Conservation (phyloP, 2,113 vertebrate species). For the Mellivora capensis region DNA sequence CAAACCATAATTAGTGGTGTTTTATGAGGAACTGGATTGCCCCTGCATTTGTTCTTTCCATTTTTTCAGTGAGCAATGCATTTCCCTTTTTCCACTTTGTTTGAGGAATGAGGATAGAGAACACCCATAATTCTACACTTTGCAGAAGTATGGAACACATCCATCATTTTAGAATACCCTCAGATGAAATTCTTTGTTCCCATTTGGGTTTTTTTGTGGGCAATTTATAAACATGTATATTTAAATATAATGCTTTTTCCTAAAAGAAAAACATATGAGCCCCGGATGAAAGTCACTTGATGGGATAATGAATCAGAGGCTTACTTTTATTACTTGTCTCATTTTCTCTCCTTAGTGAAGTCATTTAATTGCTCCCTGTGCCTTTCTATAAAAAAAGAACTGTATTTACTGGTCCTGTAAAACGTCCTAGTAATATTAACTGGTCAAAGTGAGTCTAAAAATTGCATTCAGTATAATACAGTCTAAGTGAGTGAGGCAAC, state of each 20-base stretch:
- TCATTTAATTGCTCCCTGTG: neutral
- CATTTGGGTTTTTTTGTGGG: constrained; percentile 22
- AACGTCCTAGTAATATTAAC: neutral
- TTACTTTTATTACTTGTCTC: neutral
- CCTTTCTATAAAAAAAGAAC: neutral
- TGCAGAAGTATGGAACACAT: neutral
- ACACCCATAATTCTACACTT: constrained; percentile 39
- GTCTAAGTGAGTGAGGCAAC: neutral
- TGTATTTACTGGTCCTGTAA: neutral
- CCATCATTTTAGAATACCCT: constrained; percentile 31
- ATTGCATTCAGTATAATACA: neutral
- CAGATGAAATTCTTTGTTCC: constrained; percentile 37
- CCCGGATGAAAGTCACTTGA: constrained; percentile 1
- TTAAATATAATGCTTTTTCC: constrained; percentile 46
- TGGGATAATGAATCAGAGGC: neutral
- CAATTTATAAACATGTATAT: constrained; percentile 44
- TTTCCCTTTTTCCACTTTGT: constrained; percentile 57
- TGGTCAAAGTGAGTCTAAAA: neutral
- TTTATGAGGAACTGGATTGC: neutral
- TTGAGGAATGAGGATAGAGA: constrained; percentile 43
- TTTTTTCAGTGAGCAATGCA: constrained; percentile 21
- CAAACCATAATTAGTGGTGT: constrained; percentile 59
- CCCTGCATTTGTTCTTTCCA: constrained; percentile 62
- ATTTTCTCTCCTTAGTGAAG: neutral
- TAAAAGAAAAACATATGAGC: constrained; percentile 8